Evolutionary conservation across 2,888 invertebrate species (phyloP).

Genomic region (Trisateles emortualis): DNA sequence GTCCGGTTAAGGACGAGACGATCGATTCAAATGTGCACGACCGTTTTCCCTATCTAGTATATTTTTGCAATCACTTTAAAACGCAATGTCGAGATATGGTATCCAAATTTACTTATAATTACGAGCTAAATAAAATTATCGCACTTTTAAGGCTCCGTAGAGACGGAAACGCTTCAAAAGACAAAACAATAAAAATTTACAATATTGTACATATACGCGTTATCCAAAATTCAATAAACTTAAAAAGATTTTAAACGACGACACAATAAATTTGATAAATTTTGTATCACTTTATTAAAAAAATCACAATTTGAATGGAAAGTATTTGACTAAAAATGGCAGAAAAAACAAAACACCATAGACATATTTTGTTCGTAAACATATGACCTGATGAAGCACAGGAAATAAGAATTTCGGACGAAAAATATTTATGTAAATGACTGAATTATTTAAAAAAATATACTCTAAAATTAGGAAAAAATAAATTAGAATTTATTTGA

Average conservation of each 20-base stretch:
- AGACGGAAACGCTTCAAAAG: constrained; percentile 38
- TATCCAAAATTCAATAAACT: constrained; percentile 56
- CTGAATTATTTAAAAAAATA: background rate
- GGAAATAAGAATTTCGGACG: constrained; percentile 14
- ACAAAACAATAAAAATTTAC: constrained; percentile 39
- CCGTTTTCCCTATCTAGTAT: constrained; percentile 39
- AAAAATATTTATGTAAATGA: background rate
- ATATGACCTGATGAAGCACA: constrained; percentile 27
- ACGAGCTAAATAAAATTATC: constrained; percentile 35
- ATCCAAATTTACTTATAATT: constrained; percentile 38
- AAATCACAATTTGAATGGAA: constrained; percentile 78
- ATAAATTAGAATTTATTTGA: background rate
- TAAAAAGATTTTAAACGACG: constrained; percentile 67
- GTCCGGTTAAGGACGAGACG: constrained; percentile 69
- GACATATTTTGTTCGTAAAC: constrained; percentile 59
- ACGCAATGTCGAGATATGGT: constrained; percentile 14
- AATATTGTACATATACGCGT: constrained; percentile 38
- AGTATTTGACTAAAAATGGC: constrained; percentile 84
- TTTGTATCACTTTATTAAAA: constrained; percentile 65
- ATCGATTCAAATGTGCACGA: constrained; percentile 62
- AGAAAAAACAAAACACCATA: constrained; percentile 77
- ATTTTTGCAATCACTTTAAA: constrained; percentile 25
- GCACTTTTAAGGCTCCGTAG: constrained; percentile 35
- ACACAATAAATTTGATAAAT: constrained; percentile 79
- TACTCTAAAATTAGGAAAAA: background rate